Percentiles rank a stretch among this genome's conserved stretches.
These are phyloP conservation scores for Pterocles burchelli DNA, from an alignment of 2,113 vertebrate species.

Conservation along the genomic window DNA sequence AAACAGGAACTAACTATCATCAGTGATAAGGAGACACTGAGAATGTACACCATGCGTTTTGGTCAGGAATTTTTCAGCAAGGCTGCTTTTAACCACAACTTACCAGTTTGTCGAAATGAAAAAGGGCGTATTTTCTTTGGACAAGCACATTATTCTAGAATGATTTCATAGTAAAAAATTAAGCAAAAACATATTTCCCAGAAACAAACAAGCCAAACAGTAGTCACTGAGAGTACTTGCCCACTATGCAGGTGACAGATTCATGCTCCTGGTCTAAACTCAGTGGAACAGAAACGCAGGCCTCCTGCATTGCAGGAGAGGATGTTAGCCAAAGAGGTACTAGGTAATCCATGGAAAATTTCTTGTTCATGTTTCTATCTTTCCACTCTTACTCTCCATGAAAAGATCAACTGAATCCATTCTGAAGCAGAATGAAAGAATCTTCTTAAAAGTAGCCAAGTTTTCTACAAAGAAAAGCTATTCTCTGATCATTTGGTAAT, in stretches of 20 bases:
- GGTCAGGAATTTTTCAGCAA: not conserved
- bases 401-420: not conserved
- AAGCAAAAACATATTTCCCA: not conserved
- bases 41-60: not conserved
- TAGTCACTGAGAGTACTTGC: not conserved
- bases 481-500: not conserved
- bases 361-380: not conserved
- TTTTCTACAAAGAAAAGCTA: not conserved
- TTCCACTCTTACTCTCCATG: not conserved
- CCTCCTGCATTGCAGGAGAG: not conserved
- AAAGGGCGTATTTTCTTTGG: not conserved
- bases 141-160: not conserved
- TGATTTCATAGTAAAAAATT: not conserved
- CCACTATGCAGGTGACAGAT: not conserved
- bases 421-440: not conserved
- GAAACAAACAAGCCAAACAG: too few relatives aligned
- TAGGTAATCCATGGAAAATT: not conserved
- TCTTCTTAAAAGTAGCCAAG: not conserved
- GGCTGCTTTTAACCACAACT: not conserved
- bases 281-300: not conserved
- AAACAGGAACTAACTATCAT: not conserved
- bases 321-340: not conserved
- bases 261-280: not conserved
- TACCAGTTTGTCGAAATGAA: not conserved
- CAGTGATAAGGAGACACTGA: not conserved